Percentiles rank a stretch among this genome's conserved stretches.
These are phyloP conservation scores for Syrmaticus mikado DNA, from an alignment of 2,113 vertebrate genomes.

Conservation along the genomic window DNA sequence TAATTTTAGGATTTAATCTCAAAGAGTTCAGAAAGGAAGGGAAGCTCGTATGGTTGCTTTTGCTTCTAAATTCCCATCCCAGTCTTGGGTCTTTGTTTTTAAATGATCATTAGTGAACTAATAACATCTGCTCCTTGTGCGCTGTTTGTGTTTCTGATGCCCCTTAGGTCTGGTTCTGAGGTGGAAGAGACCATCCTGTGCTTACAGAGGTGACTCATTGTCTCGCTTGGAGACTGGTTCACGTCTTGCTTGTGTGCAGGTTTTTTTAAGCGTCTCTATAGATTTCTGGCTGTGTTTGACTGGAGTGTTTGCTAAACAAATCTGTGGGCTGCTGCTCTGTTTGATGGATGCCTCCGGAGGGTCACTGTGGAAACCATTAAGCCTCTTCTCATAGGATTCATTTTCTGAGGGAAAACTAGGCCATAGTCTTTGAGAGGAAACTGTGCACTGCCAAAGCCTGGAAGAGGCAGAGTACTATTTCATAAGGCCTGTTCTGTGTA, in stretches of 20 bases:
- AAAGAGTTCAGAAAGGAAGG: background rate
- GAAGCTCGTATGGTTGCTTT: background rate
- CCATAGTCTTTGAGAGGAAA: constrained; percentile 56
- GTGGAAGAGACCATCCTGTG: background rate
- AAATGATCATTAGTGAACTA: background rate
- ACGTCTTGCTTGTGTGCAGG: background rate
- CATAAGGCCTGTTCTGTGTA: background rate
- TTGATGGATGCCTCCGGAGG: constrained; percentile 42
- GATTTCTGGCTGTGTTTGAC: constrained; percentile 12
- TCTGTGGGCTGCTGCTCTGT: constrained; percentile 32
- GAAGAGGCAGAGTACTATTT: constrained; percentile 24
- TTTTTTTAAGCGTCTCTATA: background rate
- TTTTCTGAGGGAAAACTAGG: constrained; percentile 73
- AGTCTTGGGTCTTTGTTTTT: background rate
- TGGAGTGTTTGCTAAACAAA: constrained; percentile 46
- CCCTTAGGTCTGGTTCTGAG: background rate
- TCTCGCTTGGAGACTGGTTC: background rate
- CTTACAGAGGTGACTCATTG: background rate
- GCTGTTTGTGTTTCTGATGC: background rate
- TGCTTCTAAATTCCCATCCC: background rate
- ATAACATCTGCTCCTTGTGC: background rate
- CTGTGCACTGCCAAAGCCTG: constrained; percentile 39
- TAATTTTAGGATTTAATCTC: background rate
- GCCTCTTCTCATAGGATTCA: constrained; percentile 50
- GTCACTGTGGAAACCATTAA: constrained; percentile 75